These are phyloP conservation scores for Schmidtea mediterranea DNA, from an alignment of 1,140 invertebrate genomes.

Conservation along the genomic window DNA sequence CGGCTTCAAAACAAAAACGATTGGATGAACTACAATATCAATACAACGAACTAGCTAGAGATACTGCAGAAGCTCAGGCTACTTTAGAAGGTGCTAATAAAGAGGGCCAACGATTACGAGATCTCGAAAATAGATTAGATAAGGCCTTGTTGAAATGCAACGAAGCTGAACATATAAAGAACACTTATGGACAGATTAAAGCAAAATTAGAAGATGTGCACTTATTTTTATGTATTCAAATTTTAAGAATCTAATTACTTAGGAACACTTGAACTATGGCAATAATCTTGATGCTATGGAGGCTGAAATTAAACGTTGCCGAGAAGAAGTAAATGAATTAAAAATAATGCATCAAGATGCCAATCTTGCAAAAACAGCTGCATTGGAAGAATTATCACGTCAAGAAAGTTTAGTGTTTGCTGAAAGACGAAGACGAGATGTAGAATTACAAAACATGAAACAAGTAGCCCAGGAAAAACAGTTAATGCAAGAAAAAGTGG, in stretches of 20 bases:
- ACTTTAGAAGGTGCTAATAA: constrained; percentile 23
- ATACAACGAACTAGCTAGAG: constrained; percentile 23
- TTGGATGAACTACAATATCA: constrained; percentile 19
- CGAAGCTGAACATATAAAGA: constrained; percentile 25
- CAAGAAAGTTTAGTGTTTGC: constrained; percentile 22
- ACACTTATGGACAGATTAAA: constrained; percentile 26
- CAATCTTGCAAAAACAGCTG: constrained; percentile 18
- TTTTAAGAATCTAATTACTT: neutral
- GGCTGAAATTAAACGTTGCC: constrained; percentile 14
- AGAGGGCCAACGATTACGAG: constrained; percentile 22
- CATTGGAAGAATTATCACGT: constrained; percentile 16
- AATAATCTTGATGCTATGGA: constrained; percentile 17
- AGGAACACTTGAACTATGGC: constrained; percentile 19
- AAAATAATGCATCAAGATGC: constrained; percentile 24
- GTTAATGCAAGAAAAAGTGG: constrained; percentile 23
- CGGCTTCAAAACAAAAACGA: constrained; percentile 19
- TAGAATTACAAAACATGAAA: constrained; percentile 24
- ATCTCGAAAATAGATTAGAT: constrained; percentile 26
- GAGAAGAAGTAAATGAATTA: constrained; percentile 11
- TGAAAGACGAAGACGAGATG: constrained; percentile 23
- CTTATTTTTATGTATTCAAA: neutral
- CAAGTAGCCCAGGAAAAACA: constrained; percentile 28
- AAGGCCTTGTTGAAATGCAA: constrained; percentile 25
- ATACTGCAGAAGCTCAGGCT: constrained; percentile 17
- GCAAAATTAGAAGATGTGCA: constrained; percentile 11